These are phyloP conservation scores for Danio choprae DNA, from an alignment of 2,797 vertebrate species.

Conservation along the genomic window DNA sequence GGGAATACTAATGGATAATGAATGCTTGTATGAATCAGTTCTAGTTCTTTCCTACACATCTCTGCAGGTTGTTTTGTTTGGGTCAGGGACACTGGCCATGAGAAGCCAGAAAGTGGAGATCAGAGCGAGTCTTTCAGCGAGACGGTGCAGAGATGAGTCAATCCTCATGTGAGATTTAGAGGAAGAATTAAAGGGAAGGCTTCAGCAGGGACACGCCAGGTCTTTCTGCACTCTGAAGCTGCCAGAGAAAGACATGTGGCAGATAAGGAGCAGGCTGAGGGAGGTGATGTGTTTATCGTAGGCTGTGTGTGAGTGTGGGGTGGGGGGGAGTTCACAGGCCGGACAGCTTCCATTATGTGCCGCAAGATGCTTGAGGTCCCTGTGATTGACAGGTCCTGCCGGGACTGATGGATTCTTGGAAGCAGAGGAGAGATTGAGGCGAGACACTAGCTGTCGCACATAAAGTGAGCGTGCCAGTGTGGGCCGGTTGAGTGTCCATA, in stretches of 20 bases:
- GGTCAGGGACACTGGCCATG: conserved; percentile 27
- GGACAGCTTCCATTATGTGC: conserved; percentile 45
- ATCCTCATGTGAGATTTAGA: conserved; percentile 41
- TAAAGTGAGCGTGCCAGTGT: too few species aligned
- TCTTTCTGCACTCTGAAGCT: conserved; percentile 1
- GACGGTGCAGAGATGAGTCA: conserved; percentile 18
- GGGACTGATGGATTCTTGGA: conserved; percentile 30
- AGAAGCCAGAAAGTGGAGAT: conserved; percentile 31
- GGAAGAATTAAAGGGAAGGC: conserved; percentile 33
- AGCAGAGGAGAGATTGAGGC: conserved; percentile 23
- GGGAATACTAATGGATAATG: not conserved
- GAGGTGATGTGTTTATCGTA: conserved; percentile 47
- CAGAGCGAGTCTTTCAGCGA: conserved; percentile 28
- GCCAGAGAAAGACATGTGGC: conserved; percentile 41
- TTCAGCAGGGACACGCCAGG: conserved; percentile 22
- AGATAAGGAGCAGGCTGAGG: conserved; percentile 44
- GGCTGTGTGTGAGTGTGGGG: conserved; percentile 45
- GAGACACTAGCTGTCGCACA: too few species aligned
- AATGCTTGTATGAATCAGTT: not conserved
- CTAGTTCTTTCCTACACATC: conserved; percentile 14
- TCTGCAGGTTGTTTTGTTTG: conserved; percentile 43
- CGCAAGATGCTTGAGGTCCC: conserved; percentile 46
- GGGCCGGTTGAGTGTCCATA: too few species aligned
- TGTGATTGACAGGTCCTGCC: conserved; percentile 49
- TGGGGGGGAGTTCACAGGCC: conserved; percentile 32